Conservation (phyloP, 2,797 vertebrate species). For the Acropternis orthonyx region DNA sequence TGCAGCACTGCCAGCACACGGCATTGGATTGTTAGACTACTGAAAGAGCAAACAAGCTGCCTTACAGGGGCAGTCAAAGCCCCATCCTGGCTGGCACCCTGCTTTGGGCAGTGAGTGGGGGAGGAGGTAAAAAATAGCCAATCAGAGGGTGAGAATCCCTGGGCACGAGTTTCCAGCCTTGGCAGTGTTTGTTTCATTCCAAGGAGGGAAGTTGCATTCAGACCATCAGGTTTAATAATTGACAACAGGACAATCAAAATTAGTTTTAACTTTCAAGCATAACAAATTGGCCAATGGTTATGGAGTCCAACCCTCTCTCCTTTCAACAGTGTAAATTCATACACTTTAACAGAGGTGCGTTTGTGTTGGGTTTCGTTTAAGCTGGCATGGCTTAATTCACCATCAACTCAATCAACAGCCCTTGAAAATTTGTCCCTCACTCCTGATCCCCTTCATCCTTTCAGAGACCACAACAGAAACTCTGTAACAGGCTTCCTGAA, state of each 20-base stretch:
- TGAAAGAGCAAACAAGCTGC: not conserved
- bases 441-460: not conserved
- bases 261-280: not conserved
- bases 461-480: not conserved
- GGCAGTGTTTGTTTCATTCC: not conserved
- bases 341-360: not conserved
- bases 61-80: not conserved
- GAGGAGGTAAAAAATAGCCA: not conserved
- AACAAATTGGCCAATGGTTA: not conserved
- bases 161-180: accelerated
- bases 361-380: not conserved
- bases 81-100: not conserved
- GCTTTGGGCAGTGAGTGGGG: not conserved
- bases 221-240: not conserved
- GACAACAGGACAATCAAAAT: not conserved
- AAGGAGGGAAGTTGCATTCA: not conserved
- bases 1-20: not conserved
- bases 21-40: not conserved
- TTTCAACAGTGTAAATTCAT: not conserved
- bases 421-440: not conserved
- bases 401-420: not conserved
- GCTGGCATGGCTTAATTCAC: not conserved
- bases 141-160: not conserved
- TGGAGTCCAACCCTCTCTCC: not conserved
- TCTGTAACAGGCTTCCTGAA: not conserved